Evolutionary conservation across 2,797 vertebrate species (phyloP), one percentile per base, ranked within the genome.

Genomic region (Heterohyrax brucei): DNA sequence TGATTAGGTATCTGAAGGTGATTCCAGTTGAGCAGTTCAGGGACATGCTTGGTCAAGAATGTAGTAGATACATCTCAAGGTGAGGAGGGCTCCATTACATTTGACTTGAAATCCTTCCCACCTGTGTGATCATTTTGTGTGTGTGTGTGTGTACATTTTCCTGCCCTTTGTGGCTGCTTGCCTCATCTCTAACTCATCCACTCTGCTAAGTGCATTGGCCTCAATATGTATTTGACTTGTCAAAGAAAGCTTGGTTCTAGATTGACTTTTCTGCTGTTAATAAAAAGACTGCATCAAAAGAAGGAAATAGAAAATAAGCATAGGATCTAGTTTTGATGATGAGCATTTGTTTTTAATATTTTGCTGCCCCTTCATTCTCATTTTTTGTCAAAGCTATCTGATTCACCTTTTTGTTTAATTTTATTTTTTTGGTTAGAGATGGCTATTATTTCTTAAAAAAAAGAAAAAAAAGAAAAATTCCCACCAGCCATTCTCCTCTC

Each of bases 181-280:
- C 7, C 53, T 83, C 16, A 3, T 5, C n/a, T 66, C 48, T 0
- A 1, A 59, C 13, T 89, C 21, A 1, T 61, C 46, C 26, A 77
- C 13, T 56, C 24, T 19, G 2, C 7, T 68, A 68, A 21, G 4
- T 33, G 30, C 61, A 19, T 13, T 26, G 24, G 7, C 5, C 22
- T 94, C 48, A 80, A 30, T 21, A 1, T 33, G 8, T 16, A 7
- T 75, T 78, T 75, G 50, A 79, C n/a, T 1, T 46, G 30, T 30
- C 14, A 90, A 91, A 73, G n/a, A 33, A 83, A 59, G 4, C 7
- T 94, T 93, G n/a, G 39, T 16, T 95, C 30, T 75, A 13, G 12
- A 3, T 28, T 86, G 8, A 21, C 16, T 82, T 95, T 64, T 92
- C 33, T 18, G 75, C 7, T 50, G 6, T 56, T 39, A 30, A 26